Base-by-base conservation (phyloP, 1,140 invertebrate genomes). In the Drosophila ironensis region DNA sequence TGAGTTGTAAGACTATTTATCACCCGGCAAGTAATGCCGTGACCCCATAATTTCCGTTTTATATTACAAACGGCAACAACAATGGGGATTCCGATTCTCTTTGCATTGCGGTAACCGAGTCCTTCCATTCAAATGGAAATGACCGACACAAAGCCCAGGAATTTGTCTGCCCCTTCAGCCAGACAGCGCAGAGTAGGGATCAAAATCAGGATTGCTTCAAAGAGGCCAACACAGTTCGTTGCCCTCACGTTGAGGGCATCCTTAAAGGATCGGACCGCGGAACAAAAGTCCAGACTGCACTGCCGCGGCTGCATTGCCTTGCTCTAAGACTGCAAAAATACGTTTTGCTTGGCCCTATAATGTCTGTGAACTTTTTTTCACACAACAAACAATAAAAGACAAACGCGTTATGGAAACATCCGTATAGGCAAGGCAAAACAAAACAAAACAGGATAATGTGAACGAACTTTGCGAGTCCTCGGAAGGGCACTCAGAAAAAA, bases 351-450 rank as follows among this genome's bases (percentile, higher is more conserved):
- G n/a, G 24, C 41, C 42, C 40, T 70, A 59, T 30, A 53, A 73
- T 71, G 78, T 84, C 78, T 86, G 78, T 74, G 80, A 84, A 86
- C 80, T 74, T 86, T 82, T 84, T 78, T 74, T 14, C 66, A 41
- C 46, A 25, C 19, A 25, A 77, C 73, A 77, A 25, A 52, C 22
- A 24, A 51, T 42, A 7, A 42, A 28, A 24, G 14, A 40, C 38
- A 70, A 84, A 86, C 78, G 67, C 69, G 78, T 86, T 84, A 51
- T 71, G 28, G 54, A 41, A 63, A 54, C 35, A 64, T 61, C 24
- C 45, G 57, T 12, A 37, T 47, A 72, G 61, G 54, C 27, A 54
- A 72, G 61, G 54, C 27, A 54, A 68, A 48, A 12, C 60, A 20
- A 37, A 37, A 42, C 33, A 27, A 57, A 84, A 73, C 80, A 71